Percentiles rank a stretch among this genome's conserved stretches.
These are phyloP conservation scores for Elymnias hypermnestra DNA, from an alignment of 1,140 invertebrate genomes.

Conservation along the genomic window DNA sequence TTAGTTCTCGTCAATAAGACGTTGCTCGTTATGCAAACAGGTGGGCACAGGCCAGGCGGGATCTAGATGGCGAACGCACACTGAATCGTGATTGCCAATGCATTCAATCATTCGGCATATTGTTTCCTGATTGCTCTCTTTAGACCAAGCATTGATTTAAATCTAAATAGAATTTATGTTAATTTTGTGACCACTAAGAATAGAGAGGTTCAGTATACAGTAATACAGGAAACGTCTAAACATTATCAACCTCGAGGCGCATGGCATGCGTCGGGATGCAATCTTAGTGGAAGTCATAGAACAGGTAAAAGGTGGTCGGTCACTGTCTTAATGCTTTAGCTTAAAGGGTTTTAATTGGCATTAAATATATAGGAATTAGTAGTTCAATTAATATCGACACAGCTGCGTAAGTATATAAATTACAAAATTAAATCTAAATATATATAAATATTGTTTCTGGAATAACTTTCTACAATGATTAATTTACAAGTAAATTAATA, in stretches of 20 bases:
- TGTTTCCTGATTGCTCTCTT: conserved; percentile 48
- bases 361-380: no score
- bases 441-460: no score
- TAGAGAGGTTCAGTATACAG: conserved; percentile 47
- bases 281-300: conserved; percentile 51
- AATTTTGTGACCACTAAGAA: conserved; percentile 52
- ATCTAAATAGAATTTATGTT: conserved; percentile 67
- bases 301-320: conserved; percentile 66
- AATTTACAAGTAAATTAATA: no score
- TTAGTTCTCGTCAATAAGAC: conserved; percentile 21
- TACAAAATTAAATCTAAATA: no score
- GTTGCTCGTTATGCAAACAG: conserved; percentile 24
- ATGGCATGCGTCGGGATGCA: conserved; percentile 58
- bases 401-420: no score
- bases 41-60: conserved; percentile 15
- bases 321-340: conserved; percentile 22
- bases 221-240: conserved; percentile 67
- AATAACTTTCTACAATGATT: no score
- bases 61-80: conserved; percentile 18
- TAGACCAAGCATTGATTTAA: conserved; percentile 44
- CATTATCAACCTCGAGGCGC: conserved; percentile 56
- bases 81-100: conserved; percentile 27
- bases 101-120: conserved; percentile 43
- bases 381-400: no score
- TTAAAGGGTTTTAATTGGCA: conserved; percentile 57